Evolutionary conservation across 1,140 invertebrate genomes (phyloP).

Genomic region (Papilio machaon): DNA sequence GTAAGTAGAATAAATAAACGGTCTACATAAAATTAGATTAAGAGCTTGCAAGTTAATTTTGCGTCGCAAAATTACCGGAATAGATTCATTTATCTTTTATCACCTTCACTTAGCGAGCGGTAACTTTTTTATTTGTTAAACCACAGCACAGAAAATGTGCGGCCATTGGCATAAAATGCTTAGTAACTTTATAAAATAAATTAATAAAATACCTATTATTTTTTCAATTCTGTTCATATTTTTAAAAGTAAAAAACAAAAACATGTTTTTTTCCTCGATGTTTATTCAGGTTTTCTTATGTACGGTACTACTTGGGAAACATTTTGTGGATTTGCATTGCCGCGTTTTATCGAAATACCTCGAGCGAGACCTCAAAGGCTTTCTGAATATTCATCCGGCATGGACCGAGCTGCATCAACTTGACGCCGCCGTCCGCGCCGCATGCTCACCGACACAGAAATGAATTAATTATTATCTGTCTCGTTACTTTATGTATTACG

Average conservation of each 20-base stretch:
- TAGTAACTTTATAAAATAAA: too few species aligned
- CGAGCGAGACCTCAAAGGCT: neutral
- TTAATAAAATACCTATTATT: too few species aligned
- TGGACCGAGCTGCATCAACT: too few species aligned
- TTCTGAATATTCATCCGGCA: neutral
- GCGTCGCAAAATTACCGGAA: neutral
- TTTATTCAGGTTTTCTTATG: too few species aligned
- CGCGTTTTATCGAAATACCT: neutral
- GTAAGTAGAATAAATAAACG: neutral
- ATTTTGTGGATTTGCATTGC: neutral
- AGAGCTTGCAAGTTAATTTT: neutral
- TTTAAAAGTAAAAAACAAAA: too few species aligned
- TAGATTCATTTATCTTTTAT: neutral
- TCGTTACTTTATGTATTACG: too few species aligned
- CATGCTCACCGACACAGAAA: too few species aligned
- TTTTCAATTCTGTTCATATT: too few species aligned
- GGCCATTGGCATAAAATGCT: neutral
- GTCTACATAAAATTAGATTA: neutral
- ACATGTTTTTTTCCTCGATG: too few species aligned
- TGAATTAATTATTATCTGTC: too few species aligned
- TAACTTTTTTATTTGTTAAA: neutral
- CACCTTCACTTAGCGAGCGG: neutral
- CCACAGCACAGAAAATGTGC: neutral
- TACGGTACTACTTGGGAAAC: neutral
- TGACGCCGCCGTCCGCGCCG: too few species aligned